Percentiles rank a stretch among this genome's conserved stretches.
phyloP scores from a whole-genome alignment of 2,888 invertebrate species.

The Caenorhabditis parvicauda region DNA sequence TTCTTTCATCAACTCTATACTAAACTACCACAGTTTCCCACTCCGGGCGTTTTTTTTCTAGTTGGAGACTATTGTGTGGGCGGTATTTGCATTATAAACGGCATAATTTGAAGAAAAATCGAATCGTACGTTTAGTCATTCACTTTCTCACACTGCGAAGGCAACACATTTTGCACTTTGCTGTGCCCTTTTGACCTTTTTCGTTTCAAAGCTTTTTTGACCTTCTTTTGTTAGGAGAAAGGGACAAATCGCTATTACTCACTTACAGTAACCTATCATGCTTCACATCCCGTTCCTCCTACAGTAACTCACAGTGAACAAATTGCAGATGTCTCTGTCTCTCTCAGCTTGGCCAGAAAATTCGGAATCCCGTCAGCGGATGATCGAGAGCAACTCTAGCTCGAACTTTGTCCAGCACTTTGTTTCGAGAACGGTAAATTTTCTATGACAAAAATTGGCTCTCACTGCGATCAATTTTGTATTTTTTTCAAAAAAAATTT shows the following conservation, averaged over 20 bases:
- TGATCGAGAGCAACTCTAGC: constrained; percentile 40
- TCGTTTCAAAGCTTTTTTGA: neutral
- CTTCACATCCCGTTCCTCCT: too few species aligned
- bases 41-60: too few species aligned
- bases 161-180: neutral
- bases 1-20: too few species aligned
- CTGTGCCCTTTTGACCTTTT: neutral
- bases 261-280: too few species aligned
- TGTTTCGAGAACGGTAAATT: constrained; percentile 23
- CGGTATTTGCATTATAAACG: too few species aligned
- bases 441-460: too few species aligned
- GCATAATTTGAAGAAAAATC: too few species aligned
- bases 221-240: neutral
- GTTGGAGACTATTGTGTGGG: too few species aligned
- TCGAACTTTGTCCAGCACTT: constrained; percentile 33
- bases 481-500: constrained; percentile 5
- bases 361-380: constrained; percentile 39
- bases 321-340: constrained; percentile 17
- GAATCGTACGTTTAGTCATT: too few species aligned
- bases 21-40: too few species aligned
- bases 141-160: neutral
- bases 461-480: constrained; percentile 9
- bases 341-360: constrained; percentile 43
- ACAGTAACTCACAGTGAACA: neutral
- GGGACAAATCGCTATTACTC: too few species aligned